phyloP scores from a whole-genome alignment of 2,888 invertebrate species.

The Diachrysia chrysitis region DNA sequence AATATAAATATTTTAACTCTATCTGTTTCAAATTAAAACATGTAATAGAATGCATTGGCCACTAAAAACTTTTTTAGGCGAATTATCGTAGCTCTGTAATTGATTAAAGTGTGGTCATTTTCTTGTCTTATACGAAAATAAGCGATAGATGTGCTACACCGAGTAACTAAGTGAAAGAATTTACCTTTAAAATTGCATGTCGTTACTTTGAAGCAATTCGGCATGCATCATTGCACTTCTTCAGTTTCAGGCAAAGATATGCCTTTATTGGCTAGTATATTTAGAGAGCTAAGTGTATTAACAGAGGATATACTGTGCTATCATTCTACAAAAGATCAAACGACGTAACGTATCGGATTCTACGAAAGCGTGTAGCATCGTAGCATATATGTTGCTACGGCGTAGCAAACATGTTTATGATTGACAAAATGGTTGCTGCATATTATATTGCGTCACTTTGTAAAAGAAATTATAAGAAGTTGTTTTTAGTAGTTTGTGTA shows the following conservation, averaged over 20 bases:
- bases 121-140: no score
- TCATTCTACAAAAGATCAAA: background rate
- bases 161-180: no score
- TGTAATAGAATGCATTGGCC: no score
- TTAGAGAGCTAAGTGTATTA: background rate
- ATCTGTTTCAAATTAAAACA: no score
- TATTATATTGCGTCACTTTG: no score
- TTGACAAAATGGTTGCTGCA: background rate
- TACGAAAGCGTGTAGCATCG: background rate
- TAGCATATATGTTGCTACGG: background rate
- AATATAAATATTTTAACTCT: no score
- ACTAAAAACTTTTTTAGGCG: no score
- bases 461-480: no score
- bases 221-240: background rate
- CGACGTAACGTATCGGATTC: background rate
- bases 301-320: background rate
- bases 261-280: background rate
- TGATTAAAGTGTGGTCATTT: no score
- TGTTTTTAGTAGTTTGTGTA: background rate
- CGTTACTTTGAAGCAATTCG: background rate
- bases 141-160: no score
- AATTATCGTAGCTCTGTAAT: no score
- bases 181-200: background rate
- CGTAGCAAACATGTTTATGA: slow-evolving; percentile 1
- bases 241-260: background rate